Percentiles rank a stretch among this genome's conserved stretches.
Conservation (phyloP, 2,888 invertebrate genomes). For the Perizoma flavofasciatum region DNA sequence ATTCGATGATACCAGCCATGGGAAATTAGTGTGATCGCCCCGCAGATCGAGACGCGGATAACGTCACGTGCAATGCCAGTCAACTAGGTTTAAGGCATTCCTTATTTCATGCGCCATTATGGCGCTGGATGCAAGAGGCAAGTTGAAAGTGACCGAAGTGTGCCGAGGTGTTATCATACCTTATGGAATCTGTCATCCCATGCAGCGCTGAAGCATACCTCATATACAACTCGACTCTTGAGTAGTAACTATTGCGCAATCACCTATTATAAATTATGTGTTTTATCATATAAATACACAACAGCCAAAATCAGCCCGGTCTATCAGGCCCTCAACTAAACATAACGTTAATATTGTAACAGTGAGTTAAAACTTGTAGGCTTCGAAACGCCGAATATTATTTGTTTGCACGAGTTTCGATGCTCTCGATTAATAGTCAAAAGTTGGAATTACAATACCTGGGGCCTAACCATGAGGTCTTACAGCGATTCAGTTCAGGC, state of each 20-base stretch:
- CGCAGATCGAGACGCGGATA: too few relatives aligned
- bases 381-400: conserved; percentile 19
- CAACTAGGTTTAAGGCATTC: too few relatives aligned
- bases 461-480: too few relatives aligned
- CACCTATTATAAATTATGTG: conserved; percentile 43
- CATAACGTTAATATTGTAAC: conserved; percentile 44
- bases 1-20: too few relatives aligned
- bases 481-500: too few relatives aligned
- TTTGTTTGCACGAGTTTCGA: conserved; percentile 50
- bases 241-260: conserved; percentile 51
- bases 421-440: conserved; percentile 64
- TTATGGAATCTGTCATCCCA: background rate
- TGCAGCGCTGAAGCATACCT: conserved; percentile 9
- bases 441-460: conserved; percentile 56
- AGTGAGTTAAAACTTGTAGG: conserved; percentile 22
- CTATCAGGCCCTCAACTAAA: conserved; percentile 47
- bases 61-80: too few relatives aligned
- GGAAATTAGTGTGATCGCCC: too few relatives aligned
- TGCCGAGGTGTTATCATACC: too few relatives aligned
- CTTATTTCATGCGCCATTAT: too few relatives aligned
- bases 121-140: too few relatives aligned
- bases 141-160: too few relatives aligned
- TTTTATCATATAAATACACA: conserved; percentile 63
- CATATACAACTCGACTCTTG: conserved; percentile 3
- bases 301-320: conserved; percentile 62